Conservation (phyloP, 2,113 vertebrate genomes). For the Sinocyclocheilus grahami region DNA sequence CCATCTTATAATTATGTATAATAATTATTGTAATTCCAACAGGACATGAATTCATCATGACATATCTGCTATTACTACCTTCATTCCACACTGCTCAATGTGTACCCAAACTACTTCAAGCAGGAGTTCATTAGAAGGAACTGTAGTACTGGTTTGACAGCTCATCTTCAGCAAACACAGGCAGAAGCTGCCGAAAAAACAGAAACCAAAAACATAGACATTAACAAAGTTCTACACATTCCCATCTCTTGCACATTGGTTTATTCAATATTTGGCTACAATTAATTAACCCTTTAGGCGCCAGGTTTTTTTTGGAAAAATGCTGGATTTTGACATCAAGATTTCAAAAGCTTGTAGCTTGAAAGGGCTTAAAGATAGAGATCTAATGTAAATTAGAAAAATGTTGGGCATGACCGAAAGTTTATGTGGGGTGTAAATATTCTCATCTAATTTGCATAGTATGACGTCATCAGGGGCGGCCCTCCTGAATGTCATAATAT, state of each 20-base stretch:
- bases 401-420: too few relatives aligned
- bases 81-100: background rate
- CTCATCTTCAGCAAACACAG: background rate
- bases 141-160: background rate
- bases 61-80: background rate
- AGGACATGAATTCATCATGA: background rate
- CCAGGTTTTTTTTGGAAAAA: too few relatives aligned
- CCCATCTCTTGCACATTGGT: background rate
- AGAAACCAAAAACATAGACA: background rate
- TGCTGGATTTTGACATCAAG: too few relatives aligned
- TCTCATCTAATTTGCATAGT: too few relatives aligned
- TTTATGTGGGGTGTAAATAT: too few relatives aligned
- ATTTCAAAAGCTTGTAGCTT: too few relatives aligned
- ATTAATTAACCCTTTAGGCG: background rate
- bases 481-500: too few relatives aligned
- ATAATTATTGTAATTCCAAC: background rate
- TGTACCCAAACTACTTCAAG: background rate
- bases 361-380: too few relatives aligned
- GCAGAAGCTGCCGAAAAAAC: too few relatives aligned
- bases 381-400: too few relatives aligned
- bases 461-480: too few relatives aligned
- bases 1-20: background rate
- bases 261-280: background rate
- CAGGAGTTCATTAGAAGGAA: background rate
- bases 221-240: background rate